Conservation (phyloP, 2,888 invertebrate genomes). For the Platycheirus albimanus region DNA sequence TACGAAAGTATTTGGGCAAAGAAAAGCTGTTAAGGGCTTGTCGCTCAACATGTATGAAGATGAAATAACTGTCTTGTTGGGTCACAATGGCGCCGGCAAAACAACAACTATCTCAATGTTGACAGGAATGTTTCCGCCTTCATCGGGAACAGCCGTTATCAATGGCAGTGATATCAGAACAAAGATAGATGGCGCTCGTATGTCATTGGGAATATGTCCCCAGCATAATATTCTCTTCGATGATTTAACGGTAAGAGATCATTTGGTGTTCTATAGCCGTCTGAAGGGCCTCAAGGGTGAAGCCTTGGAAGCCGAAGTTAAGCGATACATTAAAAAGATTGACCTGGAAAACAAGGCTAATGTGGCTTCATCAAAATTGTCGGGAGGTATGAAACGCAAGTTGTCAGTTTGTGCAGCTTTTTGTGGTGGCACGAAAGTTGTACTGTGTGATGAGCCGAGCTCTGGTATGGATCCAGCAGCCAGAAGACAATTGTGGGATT, state of each 20-base stretch:
- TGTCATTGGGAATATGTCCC: conserved; percentile 91
- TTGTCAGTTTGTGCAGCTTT: conserved; percentile 90
- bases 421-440: conserved; percentile 89
- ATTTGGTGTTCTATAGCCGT: conserved; percentile 91
- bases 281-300: conserved; percentile 86
- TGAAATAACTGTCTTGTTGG: conserved; percentile 94
- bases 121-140: conserved; percentile 89
- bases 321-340: conserved; percentile 86
- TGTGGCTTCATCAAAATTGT: conserved; percentile 85
- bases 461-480: conserved; percentile 95
- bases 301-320: conserved; percentile 85
- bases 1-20: conserved; percentile 85
- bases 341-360: conserved; percentile 87
- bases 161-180: conserved; percentile 88
- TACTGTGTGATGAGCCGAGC: conserved; percentile 90
- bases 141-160: conserved; percentile 87
- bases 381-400: conserved; percentile 91
- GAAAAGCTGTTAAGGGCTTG: conserved; percentile 87
- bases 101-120: conserved; percentile 97
- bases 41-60: conserved; percentile 92
- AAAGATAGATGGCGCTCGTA: conserved; percentile 86
- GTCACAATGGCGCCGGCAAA: conserved; percentile 94
- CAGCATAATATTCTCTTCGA: conserved; percentile 94
- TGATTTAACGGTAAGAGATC: conserved; percentile 91
- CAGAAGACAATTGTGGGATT: conserved; percentile 92